Evolutionary conservation across 2,113 vertebrate genomes (phyloP), one percentile per base, ranked within the genome.

Genomic region (Malurus melanocephalus): DNA sequence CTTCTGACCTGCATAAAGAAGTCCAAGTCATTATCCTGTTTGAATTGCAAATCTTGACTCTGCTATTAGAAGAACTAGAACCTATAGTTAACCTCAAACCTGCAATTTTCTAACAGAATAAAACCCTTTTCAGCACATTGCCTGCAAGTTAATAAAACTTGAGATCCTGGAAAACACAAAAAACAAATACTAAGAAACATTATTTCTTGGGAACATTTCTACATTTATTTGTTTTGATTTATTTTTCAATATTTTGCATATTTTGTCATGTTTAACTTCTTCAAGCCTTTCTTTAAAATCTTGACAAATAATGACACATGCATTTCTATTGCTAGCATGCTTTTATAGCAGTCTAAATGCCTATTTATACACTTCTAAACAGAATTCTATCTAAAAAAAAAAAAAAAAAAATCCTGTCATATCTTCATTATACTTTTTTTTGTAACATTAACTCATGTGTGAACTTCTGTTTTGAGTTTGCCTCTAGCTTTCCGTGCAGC

Each of bases 161-260:
- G 45, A 45, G 13, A 35, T 35, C 4, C 23, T 60, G 32, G 11
- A 56, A 66, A 91, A 71, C 7, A 60, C 21, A 7, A 23, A 46
- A 81, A 53, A 18, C 74, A 46, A 7, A 73, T 64, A 16, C 16
- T n/a, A 57, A 94, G 66, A 93, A 92, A 82, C 5, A 7, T 35
- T 84, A 57, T 56, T 90, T 20, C 4, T 35, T 51, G 18, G 6
- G 8, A 79, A 61, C 2, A 0, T 6, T 45, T 7, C 0, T 0
- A 4, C n/a, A 46, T 52, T 53, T 8, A 33, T 43, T 61, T 76
- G 0, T 67, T 72, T 57, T 24, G 2, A 11, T 35, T 79, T 52
- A 19, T 62, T 88, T 62, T 78, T 2, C 55, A 49, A 16, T 73
- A 9, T 73, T 92, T 91, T 84, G 3, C 3, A 15, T 45, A 38